phyloP scores from a whole-genome alignment of 2,888 invertebrate genomes.

The Pandemis corylana region DNA sequence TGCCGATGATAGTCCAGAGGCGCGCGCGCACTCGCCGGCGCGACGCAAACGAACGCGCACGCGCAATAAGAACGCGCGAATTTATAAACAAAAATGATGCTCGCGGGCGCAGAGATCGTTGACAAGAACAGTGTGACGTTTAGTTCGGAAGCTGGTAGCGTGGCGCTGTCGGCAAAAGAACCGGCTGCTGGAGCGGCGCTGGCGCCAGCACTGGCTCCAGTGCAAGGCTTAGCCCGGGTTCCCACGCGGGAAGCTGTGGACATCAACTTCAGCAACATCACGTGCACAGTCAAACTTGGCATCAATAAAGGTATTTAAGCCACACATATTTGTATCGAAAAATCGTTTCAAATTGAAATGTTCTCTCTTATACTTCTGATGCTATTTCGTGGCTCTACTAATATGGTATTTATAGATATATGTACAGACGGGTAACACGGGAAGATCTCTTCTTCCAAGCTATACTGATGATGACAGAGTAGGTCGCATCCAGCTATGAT shows the following conservation, averaged over 20 bases:
- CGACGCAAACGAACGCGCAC: conserved; percentile 60
- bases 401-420: too few relatives aligned
- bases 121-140: conserved; percentile 69
- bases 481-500: too few relatives aligned
- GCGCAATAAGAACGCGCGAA: conserved; percentile 51
- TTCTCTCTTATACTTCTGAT: too few relatives aligned
- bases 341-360: too few relatives aligned
- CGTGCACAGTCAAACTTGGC: conserved; percentile 89
- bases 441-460: too few relatives aligned
- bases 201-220: conserved; percentile 32
- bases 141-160: conserved; percentile 46
- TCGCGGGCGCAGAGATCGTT: conserved; percentile 78
- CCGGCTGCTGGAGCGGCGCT: conserved; percentile 3
- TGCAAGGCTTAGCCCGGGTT: conserved; percentile 55
- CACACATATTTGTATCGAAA: neutral
- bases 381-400: too few relatives aligned
- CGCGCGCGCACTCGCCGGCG: conserved; percentile 70
- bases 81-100: conserved; percentile 67
- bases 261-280: conserved; percentile 90
- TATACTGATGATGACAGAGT: too few relatives aligned
- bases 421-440: too few relatives aligned
- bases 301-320: conserved; percentile 87
- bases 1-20: conserved; percentile 52
- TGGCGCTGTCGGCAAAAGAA: conserved; percentile 38
- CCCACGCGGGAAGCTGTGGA: conserved; percentile 85